A percentile compares a stretch with the other conserved stretches of the same genome.
Conservation (phyloP, 2,113 vertebrate genomes). For the Chloroceryle aenea region DNA sequence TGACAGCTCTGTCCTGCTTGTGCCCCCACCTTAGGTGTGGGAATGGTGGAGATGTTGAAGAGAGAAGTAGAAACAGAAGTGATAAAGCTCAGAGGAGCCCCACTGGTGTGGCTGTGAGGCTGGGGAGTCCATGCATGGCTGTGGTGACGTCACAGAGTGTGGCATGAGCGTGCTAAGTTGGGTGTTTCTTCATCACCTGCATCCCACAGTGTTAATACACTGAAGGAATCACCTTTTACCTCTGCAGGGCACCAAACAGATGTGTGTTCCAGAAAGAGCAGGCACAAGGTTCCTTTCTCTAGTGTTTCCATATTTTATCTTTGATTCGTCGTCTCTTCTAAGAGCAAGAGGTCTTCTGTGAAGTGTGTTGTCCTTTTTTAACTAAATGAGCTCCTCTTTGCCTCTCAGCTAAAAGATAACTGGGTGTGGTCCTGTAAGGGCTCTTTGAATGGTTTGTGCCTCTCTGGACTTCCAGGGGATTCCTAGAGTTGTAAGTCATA, state of each 20-base stretch:
- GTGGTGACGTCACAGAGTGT: not conserved
- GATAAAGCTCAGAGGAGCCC: not conserved
- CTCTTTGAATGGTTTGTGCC: not conserved
- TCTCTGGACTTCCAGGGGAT: not conserved
- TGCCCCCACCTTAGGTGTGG: not conserved
- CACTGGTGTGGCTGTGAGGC: fast-evolving
- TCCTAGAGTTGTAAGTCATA: not conserved
- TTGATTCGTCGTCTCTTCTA: not conserved
- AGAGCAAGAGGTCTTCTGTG: not conserved
- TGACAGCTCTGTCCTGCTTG: not conserved
- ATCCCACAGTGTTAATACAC: not conserved
- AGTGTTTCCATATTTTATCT: not conserved
- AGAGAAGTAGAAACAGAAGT: not conserved
- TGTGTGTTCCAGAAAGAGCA: not conserved
- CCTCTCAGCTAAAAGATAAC: not conserved
- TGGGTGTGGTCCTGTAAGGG: not conserved
- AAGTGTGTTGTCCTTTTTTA: not conserved
- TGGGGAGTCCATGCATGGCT: not conserved
- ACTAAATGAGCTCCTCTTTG: not conserved
- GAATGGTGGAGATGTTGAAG: not conserved
- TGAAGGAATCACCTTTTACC: not conserved
- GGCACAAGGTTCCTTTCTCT: not conserved
- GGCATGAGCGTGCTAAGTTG: not conserved
- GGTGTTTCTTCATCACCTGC: not conserved
- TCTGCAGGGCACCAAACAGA: not conserved